These are phyloP conservation scores for Sebastolobus altivelis DNA, from an alignment of 2,797 vertebrate genomes.

Conservation along the genomic window DNA sequence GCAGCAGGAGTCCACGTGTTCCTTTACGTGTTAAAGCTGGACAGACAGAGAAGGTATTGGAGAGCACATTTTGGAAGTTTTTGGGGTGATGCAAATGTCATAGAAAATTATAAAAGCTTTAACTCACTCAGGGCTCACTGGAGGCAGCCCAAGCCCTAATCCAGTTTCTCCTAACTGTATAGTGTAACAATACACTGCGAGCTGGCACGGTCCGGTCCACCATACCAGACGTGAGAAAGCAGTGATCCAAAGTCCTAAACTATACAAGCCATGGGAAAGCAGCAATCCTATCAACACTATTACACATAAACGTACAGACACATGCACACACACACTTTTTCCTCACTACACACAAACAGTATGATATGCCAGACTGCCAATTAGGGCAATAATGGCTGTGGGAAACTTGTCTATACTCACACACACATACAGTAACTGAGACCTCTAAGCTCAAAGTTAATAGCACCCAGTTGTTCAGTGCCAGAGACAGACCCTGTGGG, in stretches of 20 bases:
- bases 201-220: conserved; percentile 44
- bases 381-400: conserved; percentile 70
- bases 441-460: conserved; percentile 73
- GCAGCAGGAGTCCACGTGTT: neutral
- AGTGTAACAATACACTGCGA: conserved; percentile 64
- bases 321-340: conserved; percentile 12
- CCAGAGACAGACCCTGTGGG: conserved; percentile 77
- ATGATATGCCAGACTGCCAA: conserved; percentile 62
- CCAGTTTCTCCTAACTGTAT: conserved; percentile 37
- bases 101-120: conserved; percentile 19
- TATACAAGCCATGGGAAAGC: conserved; percentile 76
- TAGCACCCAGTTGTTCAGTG: conserved; percentile 80
- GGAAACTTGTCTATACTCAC: conserved; percentile 42
- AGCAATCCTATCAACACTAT: conserved; percentile 45
- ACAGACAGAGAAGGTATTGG: neutral
- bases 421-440: conserved; percentile 64
- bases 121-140: conserved; percentile 32
- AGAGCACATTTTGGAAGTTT: conserved; percentile 2
- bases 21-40: conserved; percentile 1
- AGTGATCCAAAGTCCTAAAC: conserved; percentile 67
- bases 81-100: conserved; percentile 8
- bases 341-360: conserved; percentile 56
- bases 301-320: conserved; percentile 29
- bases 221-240: conserved; percentile 70
- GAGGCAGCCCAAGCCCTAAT: conserved; percentile 36